Base-by-base conservation (phyloP, 2,113 vertebrate genomes). In the Paraplagusia blochii region DNA sequence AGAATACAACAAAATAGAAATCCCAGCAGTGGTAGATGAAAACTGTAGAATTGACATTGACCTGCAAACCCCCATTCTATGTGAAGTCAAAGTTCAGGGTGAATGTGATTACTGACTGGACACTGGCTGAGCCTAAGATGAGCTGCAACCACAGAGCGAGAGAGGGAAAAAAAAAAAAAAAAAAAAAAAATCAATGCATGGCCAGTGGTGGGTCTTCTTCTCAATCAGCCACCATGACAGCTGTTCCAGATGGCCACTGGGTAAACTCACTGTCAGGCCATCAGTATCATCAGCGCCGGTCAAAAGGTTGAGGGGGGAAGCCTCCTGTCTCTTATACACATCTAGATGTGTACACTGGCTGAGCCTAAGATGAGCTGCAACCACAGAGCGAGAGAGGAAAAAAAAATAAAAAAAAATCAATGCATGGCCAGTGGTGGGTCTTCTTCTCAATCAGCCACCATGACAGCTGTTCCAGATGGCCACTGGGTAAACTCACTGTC, bases 391-490 rank as follows among this genome's bases (percentile, higher is more conserved):
- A 67, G 57, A 42, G 29, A 46, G n/a, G n/a, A n/a, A n/a, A n/a
- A n/a, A n/a, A n/a, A n/a, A n/a, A n/a, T n/a, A n/a, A n/a, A 44
- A 58, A 60, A 81, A 73, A 87, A 82, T 87, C 81, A 82, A 88
- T 88, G 76, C 57, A 55, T 83, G 74, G 72, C 55, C 58, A 49
- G 66, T 78, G 69, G 81, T 70, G 62, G 80, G 75, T 87, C 84
- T 87, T 68, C 85, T 87, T 89, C 85, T 90, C 89, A 82, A 89
- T 89, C 89, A 89, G 81, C 76, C 47, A 36, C 74, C 12, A 22
- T 87, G 88, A 89, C 86, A 90, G 78, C 76, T 70, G 50, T 83
- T 86, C 88, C 88, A 90, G 89, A 90, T 90, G 89, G 87, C 87
- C 79, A 76, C 74, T 83, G 87, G 84, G 79, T 63, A 69, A 76